Evolutionary conservation across 1,140 invertebrate genomes (phyloP).

Genomic region (Brachionus sp.): DNA sequence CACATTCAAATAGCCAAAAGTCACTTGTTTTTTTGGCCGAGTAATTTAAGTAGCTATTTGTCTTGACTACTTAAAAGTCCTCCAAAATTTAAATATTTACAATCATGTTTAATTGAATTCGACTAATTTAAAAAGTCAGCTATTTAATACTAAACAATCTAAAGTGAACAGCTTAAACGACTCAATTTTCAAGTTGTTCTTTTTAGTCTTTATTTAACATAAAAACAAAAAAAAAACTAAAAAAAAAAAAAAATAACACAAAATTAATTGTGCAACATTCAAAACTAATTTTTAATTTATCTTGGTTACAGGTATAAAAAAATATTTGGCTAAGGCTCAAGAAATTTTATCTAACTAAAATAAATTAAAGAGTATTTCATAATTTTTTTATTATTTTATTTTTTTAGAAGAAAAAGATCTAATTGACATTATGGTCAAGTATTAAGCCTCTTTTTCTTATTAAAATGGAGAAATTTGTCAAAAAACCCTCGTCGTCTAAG

Average conservation of each 20-base stretch:
- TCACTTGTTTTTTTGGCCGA: background rate
- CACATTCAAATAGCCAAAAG: background rate
- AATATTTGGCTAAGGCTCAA: background rate
- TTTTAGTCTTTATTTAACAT: background rate
- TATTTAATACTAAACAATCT: background rate
- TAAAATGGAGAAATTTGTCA: conserved; percentile 17
- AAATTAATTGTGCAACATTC: conserved; percentile 9
- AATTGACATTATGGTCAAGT: background rate
- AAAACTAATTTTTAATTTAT: background rate
- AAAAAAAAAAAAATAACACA: background rate
- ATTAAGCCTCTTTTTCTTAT: background rate
- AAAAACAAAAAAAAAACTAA: too few relatives aligned
- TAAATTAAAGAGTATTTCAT: background rate
- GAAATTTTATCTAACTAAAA: background rate
- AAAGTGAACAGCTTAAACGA: background rate
- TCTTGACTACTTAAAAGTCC: background rate
- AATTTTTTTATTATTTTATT: background rate
- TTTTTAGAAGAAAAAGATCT: background rate
- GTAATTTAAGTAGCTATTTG: background rate
- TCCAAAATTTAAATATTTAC: conserved; percentile 1
- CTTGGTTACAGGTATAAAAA: background rate
- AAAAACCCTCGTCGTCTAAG: background rate
- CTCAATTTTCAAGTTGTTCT: background rate
- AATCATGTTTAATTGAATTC: background rate
- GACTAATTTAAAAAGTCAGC: background rate